phyloP scores from a whole-genome alignment of 2,113 vertebrate genomes.

The Notothenia rossii region DNA sequence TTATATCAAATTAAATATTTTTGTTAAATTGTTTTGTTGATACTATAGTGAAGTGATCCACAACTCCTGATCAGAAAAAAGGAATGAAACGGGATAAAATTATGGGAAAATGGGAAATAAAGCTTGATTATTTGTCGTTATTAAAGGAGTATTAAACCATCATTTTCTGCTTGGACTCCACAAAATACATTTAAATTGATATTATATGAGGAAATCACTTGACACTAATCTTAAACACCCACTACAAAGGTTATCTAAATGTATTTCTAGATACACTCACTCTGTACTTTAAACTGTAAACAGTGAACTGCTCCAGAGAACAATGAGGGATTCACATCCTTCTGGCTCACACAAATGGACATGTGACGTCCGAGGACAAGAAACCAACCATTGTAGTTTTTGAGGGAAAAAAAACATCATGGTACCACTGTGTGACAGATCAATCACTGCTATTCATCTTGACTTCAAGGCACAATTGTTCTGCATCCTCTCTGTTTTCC shows the following conservation, averaged over 20 bases:
- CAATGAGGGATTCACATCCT: constrained; percentile 53
- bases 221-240: not conserved
- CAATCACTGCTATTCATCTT: constrained; percentile 44
- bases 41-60: not conserved
- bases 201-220: not conserved
- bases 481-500: constrained; percentile 14
- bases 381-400: constrained; percentile 66
- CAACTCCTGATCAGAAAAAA: not conserved
- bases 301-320: constrained; percentile 27
- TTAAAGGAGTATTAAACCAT: not conserved
- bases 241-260: not conserved
- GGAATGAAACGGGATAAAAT: not conserved
- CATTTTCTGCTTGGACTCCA: not conserved
- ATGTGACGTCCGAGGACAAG: constrained; percentile 60
- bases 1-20: not conserved
- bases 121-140: not conserved
- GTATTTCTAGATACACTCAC: not conserved
- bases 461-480: constrained; percentile 55
- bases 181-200: not conserved
- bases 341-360: constrained; percentile 32
- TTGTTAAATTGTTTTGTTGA: not conserved
- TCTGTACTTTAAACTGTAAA: not conserved
- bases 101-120: too few species aligned
- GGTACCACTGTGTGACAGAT: constrained; percentile 62
- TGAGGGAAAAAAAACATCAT: constrained; percentile 2